phyloP scores from a whole-genome alignment of 2,797 vertebrate species.

The Yasuhikotakia modesta region DNA sequence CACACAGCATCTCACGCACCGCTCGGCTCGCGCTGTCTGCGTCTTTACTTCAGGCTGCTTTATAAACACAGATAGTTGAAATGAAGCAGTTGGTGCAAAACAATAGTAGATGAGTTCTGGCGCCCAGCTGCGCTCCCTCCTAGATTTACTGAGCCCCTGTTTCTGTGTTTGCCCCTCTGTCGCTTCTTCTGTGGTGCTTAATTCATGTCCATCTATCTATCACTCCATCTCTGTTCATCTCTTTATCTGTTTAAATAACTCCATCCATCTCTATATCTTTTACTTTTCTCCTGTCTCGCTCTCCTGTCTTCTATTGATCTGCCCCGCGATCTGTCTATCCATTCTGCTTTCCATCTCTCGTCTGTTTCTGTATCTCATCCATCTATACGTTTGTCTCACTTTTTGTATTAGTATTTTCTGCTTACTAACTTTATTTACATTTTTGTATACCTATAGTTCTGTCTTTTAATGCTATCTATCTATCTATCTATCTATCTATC shows the following conservation, averaged over 20 bases:
- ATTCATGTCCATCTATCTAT: background rate
- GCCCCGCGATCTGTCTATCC: background rate
- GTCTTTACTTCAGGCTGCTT: constrained; percentile 59
- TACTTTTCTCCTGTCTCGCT: background rate
- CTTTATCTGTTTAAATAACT: background rate
- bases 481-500: background rate
- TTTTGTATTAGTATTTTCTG: background rate
- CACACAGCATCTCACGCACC: background rate
- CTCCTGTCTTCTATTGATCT: background rate
- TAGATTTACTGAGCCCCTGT: constrained; percentile 20
- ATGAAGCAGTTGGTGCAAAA: constrained; percentile 78
- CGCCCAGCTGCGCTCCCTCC: constrained; percentile 76
- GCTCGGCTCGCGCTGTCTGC: background rate
- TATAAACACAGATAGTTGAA: constrained; percentile 65
- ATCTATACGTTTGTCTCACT: background rate
- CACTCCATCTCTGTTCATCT: background rate
- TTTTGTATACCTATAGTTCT: no score
- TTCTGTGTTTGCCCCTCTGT: background rate
- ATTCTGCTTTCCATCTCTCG: no score
- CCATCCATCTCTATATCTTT: background rate
- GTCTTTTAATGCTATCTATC: background rate
- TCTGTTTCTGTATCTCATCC: background rate
- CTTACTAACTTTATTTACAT: background rate
- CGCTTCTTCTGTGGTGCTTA: background rate
- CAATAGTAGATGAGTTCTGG: constrained; percentile 82